Evolutionary conservation across 2,113 vertebrate genomes (phyloP), one percentile per base, ranked within the genome.

Genomic region (Antechinus stuartii): DNA sequence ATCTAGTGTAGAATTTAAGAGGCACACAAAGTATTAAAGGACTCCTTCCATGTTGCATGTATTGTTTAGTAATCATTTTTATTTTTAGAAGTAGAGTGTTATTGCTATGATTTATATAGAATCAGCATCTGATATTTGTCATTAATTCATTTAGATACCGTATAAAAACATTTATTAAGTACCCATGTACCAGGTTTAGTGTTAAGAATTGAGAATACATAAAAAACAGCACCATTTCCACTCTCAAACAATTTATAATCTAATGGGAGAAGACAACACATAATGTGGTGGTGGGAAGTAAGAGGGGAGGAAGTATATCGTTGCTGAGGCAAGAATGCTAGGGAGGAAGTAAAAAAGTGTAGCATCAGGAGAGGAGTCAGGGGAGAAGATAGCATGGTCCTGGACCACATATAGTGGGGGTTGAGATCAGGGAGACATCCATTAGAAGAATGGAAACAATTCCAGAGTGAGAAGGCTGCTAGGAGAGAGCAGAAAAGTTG

Each of bases 21-120:
- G 94, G 47, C 90, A 0, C 23, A 94, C 0, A 0, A 94, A 96
- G 90, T 0, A 90, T n/a, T 25, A 93, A 92, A 68, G 61, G 96
- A 50, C 35, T 1, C 92, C 42, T 57, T 94, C 0, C 0, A 0
- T 25, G 96, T 0, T 68, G 7, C 46, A 61, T 11, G 52, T 0
- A 0, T 52, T 89, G 27, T 49, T 26, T 1, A 96, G 19, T 50
- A 97, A 68, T 61, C 23, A 16, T 91, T 56, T 94, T 94, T 35
- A 57, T 90, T 56, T 96, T 54, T 12, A 93, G 49, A 68, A 96
- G 93, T 14, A 27, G 2, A 42, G 46, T 68, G 46, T 1, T 11
- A 90, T 68, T 93, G 46, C 27, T 92, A 22, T 68, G 92, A 91
- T 46, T 54, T 35, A 3, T 46, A 35, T 26, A 92, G 8, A 47